These are phyloP conservation scores for Zaprionus vittiger DNA, from an alignment of 1,140 invertebrate genomes.

Conservation along the genomic window DNA sequence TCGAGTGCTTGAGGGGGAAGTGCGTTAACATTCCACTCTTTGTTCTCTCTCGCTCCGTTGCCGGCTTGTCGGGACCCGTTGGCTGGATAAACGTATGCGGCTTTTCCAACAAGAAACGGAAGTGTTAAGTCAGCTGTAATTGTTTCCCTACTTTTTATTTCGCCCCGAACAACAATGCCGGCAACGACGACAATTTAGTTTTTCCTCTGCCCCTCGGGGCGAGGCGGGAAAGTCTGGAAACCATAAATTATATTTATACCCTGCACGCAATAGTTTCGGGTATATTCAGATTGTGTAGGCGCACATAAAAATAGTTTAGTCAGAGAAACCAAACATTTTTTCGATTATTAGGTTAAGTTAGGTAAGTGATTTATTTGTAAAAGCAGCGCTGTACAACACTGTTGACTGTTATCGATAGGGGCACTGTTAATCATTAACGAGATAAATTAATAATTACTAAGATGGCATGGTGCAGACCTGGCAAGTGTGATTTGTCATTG, in stretches of 20 bases:
- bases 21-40: slow-evolving; percentile 41
- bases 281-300: not conserved
- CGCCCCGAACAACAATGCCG: slow-evolving; percentile 34
- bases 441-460: too few species aligned
- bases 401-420: too few species aligned
- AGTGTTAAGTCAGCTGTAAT: slow-evolving; percentile 82
- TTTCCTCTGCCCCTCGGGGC: slow-evolving; percentile 10
- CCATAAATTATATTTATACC: slow-evolving; percentile 75
- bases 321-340: too few species aligned
- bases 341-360: too few species aligned
- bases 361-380: too few species aligned
- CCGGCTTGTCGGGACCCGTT: slow-evolving; percentile 7
- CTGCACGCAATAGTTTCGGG: not conserved
- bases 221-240: slow-evolving; percentile 56
- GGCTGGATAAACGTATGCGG: slow-evolving; percentile 64
- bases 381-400: too few species aligned
- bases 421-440: too few species aligned
- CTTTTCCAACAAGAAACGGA: slow-evolving; percentile 77
- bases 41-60: too few species aligned
- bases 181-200: slow-evolving; percentile 70
- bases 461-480: too few species aligned
- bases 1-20: slow-evolving; percentile 57
- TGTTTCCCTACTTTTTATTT: slow-evolving; percentile 78
- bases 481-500: not conserved
- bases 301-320: too few species aligned